phyloP scores from a whole-genome alignment of 2,113 vertebrate species.

The Larimichthys polyactis region DNA sequence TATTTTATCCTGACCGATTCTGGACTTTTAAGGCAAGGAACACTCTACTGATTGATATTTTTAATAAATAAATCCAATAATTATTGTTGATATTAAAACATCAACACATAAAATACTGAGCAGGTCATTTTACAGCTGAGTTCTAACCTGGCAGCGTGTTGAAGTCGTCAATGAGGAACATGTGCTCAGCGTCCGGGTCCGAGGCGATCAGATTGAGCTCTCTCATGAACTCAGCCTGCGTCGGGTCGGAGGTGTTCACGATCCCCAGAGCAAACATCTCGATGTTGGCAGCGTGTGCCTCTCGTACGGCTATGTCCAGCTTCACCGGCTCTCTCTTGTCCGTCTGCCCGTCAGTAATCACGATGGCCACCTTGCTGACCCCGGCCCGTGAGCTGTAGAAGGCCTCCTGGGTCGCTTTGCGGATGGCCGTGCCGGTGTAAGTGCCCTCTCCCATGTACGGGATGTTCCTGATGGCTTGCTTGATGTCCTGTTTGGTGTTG shows the following conservation, averaged over 20 bases:
- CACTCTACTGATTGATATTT: no score
- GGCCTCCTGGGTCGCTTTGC: conserved; percentile 88
- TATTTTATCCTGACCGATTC: no score
- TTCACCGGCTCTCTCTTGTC: conserved; percentile 90
- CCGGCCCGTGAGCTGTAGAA: conserved; percentile 85
- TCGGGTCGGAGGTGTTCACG: conserved; percentile 87
- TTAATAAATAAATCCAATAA: no score
- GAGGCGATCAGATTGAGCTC: conserved; percentile 92
- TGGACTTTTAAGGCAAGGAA: no score
- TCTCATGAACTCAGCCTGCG: conserved; percentile 86
- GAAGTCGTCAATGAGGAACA: conserved; percentile 91
- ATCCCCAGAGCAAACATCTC: conserved; percentile 92
- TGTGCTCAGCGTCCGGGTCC: conserved; percentile 89
- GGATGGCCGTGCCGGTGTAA: conserved; percentile 88
- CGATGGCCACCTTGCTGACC: conserved; percentile 89
- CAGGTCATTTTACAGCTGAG: no score
- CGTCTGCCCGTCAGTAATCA: conserved; percentile 89
- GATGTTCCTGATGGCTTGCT: conserved; percentile 87
- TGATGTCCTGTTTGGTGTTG: conserved; percentile 84
- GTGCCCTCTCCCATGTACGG: conserved; percentile 90
- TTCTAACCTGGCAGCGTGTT: conserved; percentile 88
- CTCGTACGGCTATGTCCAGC: conserved; percentile 86
- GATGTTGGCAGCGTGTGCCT: conserved; percentile 89
- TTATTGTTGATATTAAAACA: no score
- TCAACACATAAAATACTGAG: no score